These are phyloP conservation scores for Hololepta plana DNA, from an alignment of 2,888 invertebrate genomes.

Conservation along the genomic window DNA sequence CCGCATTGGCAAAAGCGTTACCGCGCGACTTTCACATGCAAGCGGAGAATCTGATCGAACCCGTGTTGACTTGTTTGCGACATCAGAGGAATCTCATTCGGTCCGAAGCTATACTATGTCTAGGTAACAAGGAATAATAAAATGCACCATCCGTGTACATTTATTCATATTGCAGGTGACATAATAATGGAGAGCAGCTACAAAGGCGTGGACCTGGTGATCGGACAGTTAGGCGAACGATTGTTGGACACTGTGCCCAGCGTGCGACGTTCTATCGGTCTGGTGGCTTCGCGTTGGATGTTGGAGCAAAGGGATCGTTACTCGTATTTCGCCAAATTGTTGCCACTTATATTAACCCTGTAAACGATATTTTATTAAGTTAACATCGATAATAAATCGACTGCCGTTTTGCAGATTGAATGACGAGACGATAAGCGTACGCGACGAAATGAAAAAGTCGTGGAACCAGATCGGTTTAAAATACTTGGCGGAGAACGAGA, in stretches of 20 bases:
- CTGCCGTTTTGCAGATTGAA: slow-evolving; percentile 43
- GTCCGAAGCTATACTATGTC: slow-evolving; percentile 51
- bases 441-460: slow-evolving; percentile 37
- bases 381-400: not conserved
- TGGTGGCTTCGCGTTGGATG: slow-evolving; percentile 63
- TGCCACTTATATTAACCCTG: slow-evolving; percentile 74
- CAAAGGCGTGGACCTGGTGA: slow-evolving; percentile 37
- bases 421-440: slow-evolving; percentile 63
- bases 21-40: slow-evolving; percentile 56
- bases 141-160: not conserved
- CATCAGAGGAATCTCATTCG: slow-evolving; percentile 76
- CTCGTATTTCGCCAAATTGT: slow-evolving; percentile 70
- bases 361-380: not conserved
- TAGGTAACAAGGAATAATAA: slow-evolving; percentile 31
- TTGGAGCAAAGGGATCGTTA: slow-evolving; percentile 66
- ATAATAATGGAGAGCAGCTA: slow-evolving; percentile 37
- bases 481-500: slow-evolving; percentile 73
- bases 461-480: slow-evolving; percentile 62
- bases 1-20: slow-evolving; percentile 40
- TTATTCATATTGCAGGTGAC: slow-evolving; percentile 25
- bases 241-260: slow-evolving; percentile 68
- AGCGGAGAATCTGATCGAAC: slow-evolving; percentile 54
- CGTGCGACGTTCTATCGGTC: slow-evolving; percentile 60
- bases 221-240: slow-evolving; percentile 68
- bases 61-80: slow-evolving; percentile 49